A percentile compares a stretch with the other conserved stretches of the same genome.
Evolutionary conservation across 2,113 vertebrate species (phyloP).

Genomic region (Spheniscus mendiculus): DNA sequence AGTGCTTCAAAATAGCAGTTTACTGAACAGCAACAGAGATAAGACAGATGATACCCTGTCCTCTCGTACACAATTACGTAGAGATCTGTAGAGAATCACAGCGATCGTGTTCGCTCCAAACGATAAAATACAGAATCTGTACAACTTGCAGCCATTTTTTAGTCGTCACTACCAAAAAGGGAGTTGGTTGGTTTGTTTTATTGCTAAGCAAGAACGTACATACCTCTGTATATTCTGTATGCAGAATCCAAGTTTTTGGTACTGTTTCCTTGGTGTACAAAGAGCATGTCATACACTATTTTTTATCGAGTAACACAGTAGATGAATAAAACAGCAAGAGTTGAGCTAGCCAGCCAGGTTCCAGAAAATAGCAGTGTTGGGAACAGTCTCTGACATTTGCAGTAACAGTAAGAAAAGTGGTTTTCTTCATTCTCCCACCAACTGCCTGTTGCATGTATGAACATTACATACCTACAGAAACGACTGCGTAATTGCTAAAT

Average conservation of each 20-base stretch:
- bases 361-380: neutral
- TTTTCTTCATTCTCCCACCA: neutral
- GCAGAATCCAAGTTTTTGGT: neutral
- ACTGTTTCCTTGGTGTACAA: neutral
- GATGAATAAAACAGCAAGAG: neutral
- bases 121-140: neutral
- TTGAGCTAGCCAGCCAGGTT: neutral
- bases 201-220: neutral
- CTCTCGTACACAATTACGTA: neutral
- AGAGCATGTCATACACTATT: neutral
- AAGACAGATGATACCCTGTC: neutral
- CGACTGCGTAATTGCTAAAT: neutral
- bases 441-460: neutral
- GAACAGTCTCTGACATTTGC: neutral
- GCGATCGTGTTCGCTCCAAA: fast-evolving
- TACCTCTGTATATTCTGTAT: neutral
- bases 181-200: neutral
- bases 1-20: neutral
- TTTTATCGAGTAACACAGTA: neutral
- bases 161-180: neutral
- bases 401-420: neutral
- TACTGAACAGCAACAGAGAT: neutral
- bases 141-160: neutral
- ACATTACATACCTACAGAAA: neutral
- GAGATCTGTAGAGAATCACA: neutral